Percentiles rank a stretch among this genome's conserved stretches.
phyloP scores from a whole-genome alignment of 2,797 vertebrate genomes.

The Cheirogaleus major region DNA sequence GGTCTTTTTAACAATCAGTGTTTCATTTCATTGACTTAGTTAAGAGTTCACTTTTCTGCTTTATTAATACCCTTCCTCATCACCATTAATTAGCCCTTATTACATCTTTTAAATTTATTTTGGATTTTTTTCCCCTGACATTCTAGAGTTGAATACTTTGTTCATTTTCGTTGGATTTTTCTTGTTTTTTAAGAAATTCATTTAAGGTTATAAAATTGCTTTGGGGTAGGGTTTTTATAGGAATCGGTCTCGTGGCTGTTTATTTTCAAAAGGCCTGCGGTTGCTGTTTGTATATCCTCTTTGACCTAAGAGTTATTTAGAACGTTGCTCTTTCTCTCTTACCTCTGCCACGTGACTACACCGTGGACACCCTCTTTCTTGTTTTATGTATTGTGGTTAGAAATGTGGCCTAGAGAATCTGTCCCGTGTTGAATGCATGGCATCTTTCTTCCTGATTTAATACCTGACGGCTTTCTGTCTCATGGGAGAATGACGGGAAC shows the following conservation, averaged over 20 bases:
- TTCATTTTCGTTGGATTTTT: neutral
- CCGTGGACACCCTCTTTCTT: too few relatives aligned
- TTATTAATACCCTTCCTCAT: neutral
- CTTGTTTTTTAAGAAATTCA: neutral
- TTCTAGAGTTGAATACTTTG: neutral
- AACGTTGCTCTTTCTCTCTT: too few relatives aligned
- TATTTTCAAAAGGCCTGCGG: too few relatives aligned
- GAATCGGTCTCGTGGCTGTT: too few relatives aligned
- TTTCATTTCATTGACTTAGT: neutral
- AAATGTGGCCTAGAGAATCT: neutral
- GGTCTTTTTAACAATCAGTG: neutral
- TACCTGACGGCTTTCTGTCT: neutral
- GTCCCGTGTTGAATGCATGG: too few relatives aligned
- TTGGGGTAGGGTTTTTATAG: neutral
- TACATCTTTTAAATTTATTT: neutral
- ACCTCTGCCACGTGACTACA: neutral
- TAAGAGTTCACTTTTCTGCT: neutral
- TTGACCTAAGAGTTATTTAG: neutral
- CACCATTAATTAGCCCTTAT: too few relatives aligned
- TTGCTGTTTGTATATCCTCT: neutral
- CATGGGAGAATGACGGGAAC: neutral
- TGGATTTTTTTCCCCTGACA: neutral
- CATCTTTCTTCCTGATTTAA: neutral
- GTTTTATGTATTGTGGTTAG: too few relatives aligned
- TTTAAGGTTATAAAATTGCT: neutral